Conservation (phyloP, 2,888 invertebrate genomes). For the Acanthosepion lycidas region DNA sequence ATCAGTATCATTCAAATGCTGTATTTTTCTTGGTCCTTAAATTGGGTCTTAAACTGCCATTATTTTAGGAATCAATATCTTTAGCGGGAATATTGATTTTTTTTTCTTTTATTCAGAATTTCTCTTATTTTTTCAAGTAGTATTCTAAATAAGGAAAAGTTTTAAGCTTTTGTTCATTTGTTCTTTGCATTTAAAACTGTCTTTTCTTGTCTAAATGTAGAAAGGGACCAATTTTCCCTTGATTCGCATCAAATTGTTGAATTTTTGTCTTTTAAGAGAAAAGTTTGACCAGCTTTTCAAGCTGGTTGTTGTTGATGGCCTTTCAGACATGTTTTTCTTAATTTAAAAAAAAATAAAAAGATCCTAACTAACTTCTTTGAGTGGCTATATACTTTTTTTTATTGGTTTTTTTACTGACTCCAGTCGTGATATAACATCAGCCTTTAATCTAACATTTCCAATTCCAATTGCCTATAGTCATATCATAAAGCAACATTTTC, state of each 20-base stretch:
- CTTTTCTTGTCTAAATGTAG: too few relatives aligned
- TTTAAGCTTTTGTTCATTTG: too few relatives aligned
- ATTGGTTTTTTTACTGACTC: not conserved
- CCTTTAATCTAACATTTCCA: not conserved
- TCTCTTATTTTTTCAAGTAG: too few relatives aligned
- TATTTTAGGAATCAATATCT: not conserved
- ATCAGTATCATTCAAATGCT: not conserved
- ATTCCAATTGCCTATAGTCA: not conserved
- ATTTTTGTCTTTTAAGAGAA: too few relatives aligned
- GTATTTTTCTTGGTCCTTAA: not conserved
- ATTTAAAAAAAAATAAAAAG: not conserved
- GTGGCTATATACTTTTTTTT: not conserved
- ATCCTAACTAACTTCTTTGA: not conserved
- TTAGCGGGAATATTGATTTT: too few relatives aligned
- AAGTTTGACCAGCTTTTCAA: too few relatives aligned
- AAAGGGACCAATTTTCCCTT: too few relatives aligned
- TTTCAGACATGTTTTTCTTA: not conserved
- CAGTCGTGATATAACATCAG: not conserved
- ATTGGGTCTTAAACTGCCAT: not conserved
- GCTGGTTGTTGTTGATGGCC: too few relatives aligned
- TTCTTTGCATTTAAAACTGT: too few relatives aligned
- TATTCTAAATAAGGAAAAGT: too few relatives aligned
- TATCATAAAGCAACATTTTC: not conserved
- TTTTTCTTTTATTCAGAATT: too few relatives aligned
- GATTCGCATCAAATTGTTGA: too few relatives aligned